Conservation (phyloP, 1,140 invertebrate species). For the Temnothorax longispinosus region DNA sequence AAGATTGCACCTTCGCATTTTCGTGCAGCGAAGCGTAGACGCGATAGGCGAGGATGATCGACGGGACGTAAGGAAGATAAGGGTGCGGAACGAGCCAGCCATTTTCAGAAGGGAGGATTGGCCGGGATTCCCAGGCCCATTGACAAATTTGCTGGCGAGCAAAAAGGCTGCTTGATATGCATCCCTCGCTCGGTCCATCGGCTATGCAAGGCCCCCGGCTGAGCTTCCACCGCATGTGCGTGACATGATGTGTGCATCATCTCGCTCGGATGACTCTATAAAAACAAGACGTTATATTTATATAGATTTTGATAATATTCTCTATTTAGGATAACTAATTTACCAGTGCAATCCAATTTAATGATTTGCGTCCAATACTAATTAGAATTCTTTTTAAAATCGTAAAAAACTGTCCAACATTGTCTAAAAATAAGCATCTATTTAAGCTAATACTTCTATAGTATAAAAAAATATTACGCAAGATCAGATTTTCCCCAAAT, state of each 20-base stretch:
- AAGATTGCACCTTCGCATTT: conserved; percentile 34
- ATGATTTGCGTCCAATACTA: not conserved
- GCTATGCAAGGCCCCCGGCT: conserved; percentile 48
- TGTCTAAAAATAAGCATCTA: not conserved
- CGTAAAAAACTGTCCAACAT: not conserved
- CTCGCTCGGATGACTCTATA: conserved; percentile 12
- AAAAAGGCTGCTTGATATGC: conserved; percentile 77
- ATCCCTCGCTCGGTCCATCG: conserved; percentile 74
- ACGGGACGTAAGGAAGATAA: conserved; percentile 61
- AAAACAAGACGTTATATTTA: not conserved
- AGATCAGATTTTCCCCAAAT: not conserved
- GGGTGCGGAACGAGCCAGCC: conserved; percentile 43
- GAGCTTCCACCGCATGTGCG: conserved; percentile 55
- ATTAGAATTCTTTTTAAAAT: not conserved
- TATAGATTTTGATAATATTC: not conserved
- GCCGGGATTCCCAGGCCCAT: conserved; percentile 66
- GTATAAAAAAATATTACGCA: not conserved
- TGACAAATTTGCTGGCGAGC: conserved; percentile 75
- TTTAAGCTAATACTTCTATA: not conserved
- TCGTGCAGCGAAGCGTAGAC: conserved; percentile 39
- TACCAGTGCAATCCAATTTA: not conserved
- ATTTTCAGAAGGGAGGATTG: conserved; percentile 58
- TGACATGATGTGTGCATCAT: conserved; percentile 63
- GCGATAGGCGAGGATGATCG: conserved; percentile 65
- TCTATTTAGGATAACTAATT: not conserved